Evolutionary conservation across 2,888 invertebrate genomes (phyloP).

Genomic region (Aporophyla lueneburgensis): DNA sequence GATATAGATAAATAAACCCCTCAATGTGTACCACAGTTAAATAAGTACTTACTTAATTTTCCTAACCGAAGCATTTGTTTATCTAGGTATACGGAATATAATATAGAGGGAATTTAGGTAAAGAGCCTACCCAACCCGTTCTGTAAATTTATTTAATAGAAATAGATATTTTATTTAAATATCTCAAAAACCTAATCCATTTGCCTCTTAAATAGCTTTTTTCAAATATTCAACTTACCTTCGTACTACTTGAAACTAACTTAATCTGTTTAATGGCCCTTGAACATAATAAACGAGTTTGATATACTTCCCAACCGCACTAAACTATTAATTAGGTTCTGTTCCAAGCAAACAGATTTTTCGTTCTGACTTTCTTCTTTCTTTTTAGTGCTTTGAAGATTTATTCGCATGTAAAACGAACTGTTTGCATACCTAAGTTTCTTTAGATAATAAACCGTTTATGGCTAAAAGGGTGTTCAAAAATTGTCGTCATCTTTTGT

Average conservation of each 20-base stretch:
- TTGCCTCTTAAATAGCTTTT: conserved; percentile 19
- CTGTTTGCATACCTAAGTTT: neutral
- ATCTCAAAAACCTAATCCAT: neutral
- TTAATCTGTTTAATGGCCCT: conserved; percentile 47
- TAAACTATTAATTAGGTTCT: conserved; percentile 51
- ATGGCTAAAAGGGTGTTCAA: neutral
- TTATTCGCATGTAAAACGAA: neutral
- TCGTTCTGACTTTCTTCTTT: conserved; percentile 13
- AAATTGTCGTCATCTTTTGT: neutral
- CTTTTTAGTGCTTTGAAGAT: conserved; percentile 2
- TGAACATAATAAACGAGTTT: conserved; percentile 52
- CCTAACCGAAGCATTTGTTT: neutral
- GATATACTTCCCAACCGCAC: conserved; percentile 39
- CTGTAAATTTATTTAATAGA: conserved; percentile 5
- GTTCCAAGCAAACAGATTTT: conserved; percentile 21
- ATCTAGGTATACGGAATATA: neutral
- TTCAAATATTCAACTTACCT: conserved; percentile 21
- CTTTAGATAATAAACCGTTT: neutral
- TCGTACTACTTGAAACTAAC: conserved; percentile 39
- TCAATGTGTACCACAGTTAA: too few species aligned
- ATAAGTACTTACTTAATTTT: neutral
- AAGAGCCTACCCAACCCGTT: neutral
- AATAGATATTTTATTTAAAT: neutral
- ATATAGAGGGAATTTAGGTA: neutral
- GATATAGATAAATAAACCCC: too few species aligned